A percentile compares a stretch with the other conserved stretches of the same genome.
phyloP scores from a whole-genome alignment of 2,113 vertebrate species.

The Indri indri region DNA sequence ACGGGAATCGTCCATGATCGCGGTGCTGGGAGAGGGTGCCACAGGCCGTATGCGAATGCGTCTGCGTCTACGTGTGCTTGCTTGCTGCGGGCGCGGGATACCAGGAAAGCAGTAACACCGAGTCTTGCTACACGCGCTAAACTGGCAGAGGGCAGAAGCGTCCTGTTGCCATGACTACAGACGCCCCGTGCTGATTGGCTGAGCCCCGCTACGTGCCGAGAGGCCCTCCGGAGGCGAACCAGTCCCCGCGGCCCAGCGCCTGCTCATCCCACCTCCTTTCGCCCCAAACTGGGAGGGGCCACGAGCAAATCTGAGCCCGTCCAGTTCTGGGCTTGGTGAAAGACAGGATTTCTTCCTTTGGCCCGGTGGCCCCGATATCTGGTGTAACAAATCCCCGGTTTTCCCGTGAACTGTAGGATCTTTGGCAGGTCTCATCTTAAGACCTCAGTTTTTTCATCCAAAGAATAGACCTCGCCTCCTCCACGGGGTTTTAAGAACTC shows the following conservation, averaged over 20 bases:
- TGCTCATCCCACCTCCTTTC: background rate
- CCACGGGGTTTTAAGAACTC: background rate
- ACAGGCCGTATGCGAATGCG: fast-evolving
- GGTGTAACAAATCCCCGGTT: background rate
- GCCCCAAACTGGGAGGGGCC: fast-evolving
- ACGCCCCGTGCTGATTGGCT: constrained; percentile 12
- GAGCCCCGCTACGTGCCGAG: background rate
- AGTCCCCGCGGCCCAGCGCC: fast-evolving
- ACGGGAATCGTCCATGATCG: background rate
- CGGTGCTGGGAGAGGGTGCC: background rate
- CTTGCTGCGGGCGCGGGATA: fast-evolving
- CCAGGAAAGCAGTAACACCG: background rate
- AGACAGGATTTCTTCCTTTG: background rate
- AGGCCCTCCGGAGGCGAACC: fast-evolving
- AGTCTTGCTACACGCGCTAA: background rate
- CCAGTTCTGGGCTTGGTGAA: background rate
- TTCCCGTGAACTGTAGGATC: background rate
- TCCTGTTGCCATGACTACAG: constrained; percentile 44
- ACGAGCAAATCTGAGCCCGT: fast-evolving
- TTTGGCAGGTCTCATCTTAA: background rate
- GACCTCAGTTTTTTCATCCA: background rate
- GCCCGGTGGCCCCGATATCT: background rate
- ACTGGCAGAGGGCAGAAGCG: fast-evolving
- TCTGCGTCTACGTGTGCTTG: background rate
- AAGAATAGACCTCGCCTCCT: background rate